Base-by-base conservation (phyloP, 1,140 invertebrate genomes). In the Hyles euphorbiae region DNA sequence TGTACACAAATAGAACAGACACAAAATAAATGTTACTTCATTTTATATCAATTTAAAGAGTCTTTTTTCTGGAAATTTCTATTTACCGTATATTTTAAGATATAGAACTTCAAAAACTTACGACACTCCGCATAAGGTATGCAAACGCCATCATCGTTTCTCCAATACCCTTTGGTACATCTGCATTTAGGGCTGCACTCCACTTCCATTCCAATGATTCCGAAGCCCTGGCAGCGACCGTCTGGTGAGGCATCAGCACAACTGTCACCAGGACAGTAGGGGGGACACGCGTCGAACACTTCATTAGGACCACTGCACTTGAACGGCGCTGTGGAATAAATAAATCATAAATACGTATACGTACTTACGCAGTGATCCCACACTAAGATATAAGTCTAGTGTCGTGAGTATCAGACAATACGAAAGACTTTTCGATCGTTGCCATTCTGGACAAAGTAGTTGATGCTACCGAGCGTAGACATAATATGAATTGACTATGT, bases 181-280 rank as follows among this genome's bases (percentile, higher is more conserved):
- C 70, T 58, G 52, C 78, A 81, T n/a, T 47, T 56, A 5, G 78
- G 78, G 0, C 9, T 49, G 34, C 76, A 81, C 3, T 56, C 33
- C 22, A 78, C 43, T 0, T 63, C 48, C 33, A 78, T 68, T 1
- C 47, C 47, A 22, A 78, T 73, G 2, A 10, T 34, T 3, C 68
- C 66, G 7, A 65, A 3, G 6, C 48, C 6, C 9, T 65, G 70
- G 34, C 76, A 81, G 1, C 3, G 43, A 6, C 74, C 72, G 3
- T 52, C 47, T 3, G 49, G 64, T 3, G 64, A 63, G n/a, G 70
- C 71, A 34, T 68, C 56, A 32, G 53, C 53, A 46, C 79, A 81
- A 40, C 57, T 60, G 3, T 79, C 79, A 8, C 58, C 68, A 0
- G 75, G 75, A 54, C 78, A 81, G 0, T 60, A 33, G 0, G 71